Percentiles rank a stretch among this genome's conserved stretches.
These are phyloP conservation scores for Leptinotarsa undecemlineata DNA, from an alignment of 1,140 invertebrate species.

Conservation along the genomic window DNA sequence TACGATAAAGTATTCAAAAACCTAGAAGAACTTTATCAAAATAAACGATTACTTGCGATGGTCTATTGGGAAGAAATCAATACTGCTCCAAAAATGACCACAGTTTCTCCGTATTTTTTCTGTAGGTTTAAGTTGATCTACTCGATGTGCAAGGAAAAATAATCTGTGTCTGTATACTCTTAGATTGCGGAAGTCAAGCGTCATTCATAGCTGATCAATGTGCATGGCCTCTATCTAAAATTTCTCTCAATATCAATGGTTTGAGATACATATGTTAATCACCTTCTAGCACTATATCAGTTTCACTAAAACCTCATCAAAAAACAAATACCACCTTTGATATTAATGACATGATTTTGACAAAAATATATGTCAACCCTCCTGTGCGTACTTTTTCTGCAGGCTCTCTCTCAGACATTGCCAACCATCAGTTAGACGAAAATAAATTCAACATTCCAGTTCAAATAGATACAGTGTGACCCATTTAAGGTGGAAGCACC, in stretches of 20 bases:
- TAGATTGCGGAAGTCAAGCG: too few species aligned
- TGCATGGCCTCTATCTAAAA: neutral
- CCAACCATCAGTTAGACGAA: neutral
- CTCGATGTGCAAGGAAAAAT: too few species aligned
- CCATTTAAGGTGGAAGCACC: too few species aligned
- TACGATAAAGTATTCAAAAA: constrained; percentile 3
- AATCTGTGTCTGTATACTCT: too few species aligned
- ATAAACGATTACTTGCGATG: neutral
- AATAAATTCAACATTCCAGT: neutral
- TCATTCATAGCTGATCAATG: neutral
- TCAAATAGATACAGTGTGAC: too few species aligned
- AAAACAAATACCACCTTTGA: neutral
- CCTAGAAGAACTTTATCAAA: neutral
- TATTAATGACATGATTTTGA: neutral
- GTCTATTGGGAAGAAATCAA: neutral
- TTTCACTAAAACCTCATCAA: neutral
- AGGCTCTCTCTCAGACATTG: neutral
- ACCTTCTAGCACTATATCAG: neutral
- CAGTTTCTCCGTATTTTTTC: neutral
- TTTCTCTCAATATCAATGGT: neutral
- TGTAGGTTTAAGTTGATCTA: too few species aligned
- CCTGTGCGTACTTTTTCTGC: neutral
- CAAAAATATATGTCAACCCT: neutral
- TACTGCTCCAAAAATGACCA: neutral
- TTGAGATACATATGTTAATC: neutral